Conservation (phyloP, 2,113 vertebrate species). For the Zosterops hypoxanthus region DNA sequence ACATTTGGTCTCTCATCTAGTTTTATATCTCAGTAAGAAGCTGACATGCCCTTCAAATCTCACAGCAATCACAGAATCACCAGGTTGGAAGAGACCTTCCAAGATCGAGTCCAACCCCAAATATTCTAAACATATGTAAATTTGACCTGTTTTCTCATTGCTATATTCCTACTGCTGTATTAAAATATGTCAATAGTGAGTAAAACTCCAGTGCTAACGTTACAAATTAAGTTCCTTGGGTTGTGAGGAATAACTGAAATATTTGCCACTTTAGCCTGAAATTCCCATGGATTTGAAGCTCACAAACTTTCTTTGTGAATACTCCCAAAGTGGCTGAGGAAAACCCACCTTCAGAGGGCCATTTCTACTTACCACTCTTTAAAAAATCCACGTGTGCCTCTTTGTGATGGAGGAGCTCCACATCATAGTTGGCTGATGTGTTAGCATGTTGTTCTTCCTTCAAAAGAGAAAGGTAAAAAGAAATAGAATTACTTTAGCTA, state of each 20-base stretch:
- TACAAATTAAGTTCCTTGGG: background rate
- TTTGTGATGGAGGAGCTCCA: slow-evolving; percentile 96
- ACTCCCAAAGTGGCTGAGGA: background rate
- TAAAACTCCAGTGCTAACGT: background rate
- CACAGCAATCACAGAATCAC: background rate
- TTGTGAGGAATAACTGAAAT: background rate
- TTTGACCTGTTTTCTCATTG: background rate
- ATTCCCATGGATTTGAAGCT: background rate
- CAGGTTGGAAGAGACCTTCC: background rate
- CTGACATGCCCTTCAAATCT: background rate
- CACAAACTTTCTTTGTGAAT: background rate
- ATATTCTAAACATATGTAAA: background rate
- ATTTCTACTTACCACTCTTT: slow-evolving; percentile 86
- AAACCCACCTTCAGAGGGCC: background rate
- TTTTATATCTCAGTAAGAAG: background rate
- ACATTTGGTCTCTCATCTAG: background rate
- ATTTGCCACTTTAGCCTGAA: background rate
- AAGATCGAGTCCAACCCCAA: background rate
- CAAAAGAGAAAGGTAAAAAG: slow-evolving; percentile 24
- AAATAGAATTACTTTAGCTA: background rate
- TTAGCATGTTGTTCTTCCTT: slow-evolving; percentile 99
- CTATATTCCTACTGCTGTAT: background rate
- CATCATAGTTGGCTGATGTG: slow-evolving; percentile 98
- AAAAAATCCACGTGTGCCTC: slow-evolving; percentile 96
- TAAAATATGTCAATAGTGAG: background rate